Conservation (phyloP, 2,888 invertebrate species). For the Agrotis segetum region DNA sequence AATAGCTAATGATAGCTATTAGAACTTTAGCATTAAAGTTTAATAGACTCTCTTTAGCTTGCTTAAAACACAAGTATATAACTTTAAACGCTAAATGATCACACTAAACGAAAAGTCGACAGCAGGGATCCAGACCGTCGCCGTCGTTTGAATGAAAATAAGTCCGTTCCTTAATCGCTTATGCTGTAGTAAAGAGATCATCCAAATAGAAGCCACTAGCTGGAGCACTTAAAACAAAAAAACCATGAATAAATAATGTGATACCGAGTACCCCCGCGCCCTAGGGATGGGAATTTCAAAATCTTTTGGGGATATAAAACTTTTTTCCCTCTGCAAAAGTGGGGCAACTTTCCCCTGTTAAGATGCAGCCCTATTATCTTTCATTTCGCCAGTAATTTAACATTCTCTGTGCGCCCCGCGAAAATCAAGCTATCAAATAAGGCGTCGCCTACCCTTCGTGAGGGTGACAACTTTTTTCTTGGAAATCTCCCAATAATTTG, state of each 20-base stretch:
- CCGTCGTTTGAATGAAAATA: conserved; percentile 30
- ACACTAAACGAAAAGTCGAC: neutral
- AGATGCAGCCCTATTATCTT: conserved; percentile 89
- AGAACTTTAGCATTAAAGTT: no score
- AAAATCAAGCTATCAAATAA: conserved; percentile 90
- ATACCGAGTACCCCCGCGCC: conserved; percentile 75
- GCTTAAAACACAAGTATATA: neutral
- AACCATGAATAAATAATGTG: conserved; percentile 88
- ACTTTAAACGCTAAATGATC: conserved; percentile 4
- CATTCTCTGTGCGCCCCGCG: conserved; percentile 86
- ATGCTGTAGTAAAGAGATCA: conserved; percentile 64
- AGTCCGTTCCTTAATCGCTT: conserved; percentile 64
- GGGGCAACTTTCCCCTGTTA: conserved; percentile 81
- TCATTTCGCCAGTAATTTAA: conserved; percentile 90
- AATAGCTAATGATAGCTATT: no score
- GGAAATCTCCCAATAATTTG: conserved; percentile 89
- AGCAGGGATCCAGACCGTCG: neutral
- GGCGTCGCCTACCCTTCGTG: conserved; percentile 82
- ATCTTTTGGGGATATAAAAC: conserved; percentile 87
- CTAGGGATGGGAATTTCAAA: conserved; percentile 81
- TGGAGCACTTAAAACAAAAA: conserved; percentile 73
- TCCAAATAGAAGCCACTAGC: conserved; percentile 71
- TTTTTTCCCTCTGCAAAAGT: conserved; percentile 81
- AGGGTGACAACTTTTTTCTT: conserved; percentile 88
- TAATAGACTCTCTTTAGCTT: no score